phyloP scores from a whole-genome alignment of 2,888 invertebrate species.

The Flexamia atlantica region DNA sequence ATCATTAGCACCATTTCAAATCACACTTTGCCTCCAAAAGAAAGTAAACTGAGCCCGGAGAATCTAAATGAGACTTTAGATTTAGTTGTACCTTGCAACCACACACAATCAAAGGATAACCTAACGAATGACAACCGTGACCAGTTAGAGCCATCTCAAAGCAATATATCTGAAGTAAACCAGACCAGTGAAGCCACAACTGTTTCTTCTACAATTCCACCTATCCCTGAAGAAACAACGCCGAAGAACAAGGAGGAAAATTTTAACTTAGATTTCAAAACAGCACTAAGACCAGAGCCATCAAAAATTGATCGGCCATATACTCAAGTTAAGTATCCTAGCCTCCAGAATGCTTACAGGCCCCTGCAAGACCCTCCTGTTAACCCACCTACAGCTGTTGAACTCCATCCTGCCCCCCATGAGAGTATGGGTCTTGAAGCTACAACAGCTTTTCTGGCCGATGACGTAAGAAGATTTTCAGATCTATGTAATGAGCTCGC shows the following conservation, averaged over 20 bases:
- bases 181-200: conserved; percentile 7
- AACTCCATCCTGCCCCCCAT: conserved; percentile 78
- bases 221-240: conserved; percentile 2
- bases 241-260: not conserved
- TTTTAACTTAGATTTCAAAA: conserved; percentile 40
- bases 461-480: conserved; percentile 87
- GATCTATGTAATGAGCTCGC: conserved; percentile 91
- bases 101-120: conserved; percentile 71
- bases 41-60: conserved; percentile 68
- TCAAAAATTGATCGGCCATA: conserved; percentile 31
- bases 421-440: conserved; percentile 85
- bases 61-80: conserved; percentile 58
- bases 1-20: conserved; percentile 7
- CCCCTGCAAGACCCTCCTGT: conserved; percentile 45
- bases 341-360: conserved; percentile 29
- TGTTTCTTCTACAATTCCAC: not conserved
- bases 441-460: conserved; percentile 83
- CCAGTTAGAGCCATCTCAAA: conserved; percentile 35
- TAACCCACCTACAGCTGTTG: conserved; percentile 73
- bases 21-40: conserved; percentile 65
- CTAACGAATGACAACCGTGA: conserved; percentile 70
- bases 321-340: conserved; percentile 49
- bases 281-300: conserved; percentile 44
- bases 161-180: conserved; percentile 38
- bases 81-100: conserved; percentile 30